Conservation (phyloP, 1,140 invertebrate species). For the Drosophila sp. region DNA sequence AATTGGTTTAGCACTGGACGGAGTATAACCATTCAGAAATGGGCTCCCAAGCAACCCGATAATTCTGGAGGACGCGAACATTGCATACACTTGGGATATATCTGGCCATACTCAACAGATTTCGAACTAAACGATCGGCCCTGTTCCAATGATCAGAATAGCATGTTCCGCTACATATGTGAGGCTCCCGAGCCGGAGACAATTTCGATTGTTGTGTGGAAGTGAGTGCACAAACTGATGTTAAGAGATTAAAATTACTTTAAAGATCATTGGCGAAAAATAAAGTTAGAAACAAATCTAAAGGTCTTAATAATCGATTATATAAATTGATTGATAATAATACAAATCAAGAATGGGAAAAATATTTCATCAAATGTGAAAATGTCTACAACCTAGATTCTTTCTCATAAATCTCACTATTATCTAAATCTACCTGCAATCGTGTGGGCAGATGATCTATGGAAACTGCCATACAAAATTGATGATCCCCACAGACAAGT, state of each 20-base stretch:
- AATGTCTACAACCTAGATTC: conserved; percentile 1
- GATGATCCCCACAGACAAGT: conserved; percentile 37
- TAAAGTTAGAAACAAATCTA: too few relatives aligned
- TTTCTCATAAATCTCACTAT: conserved; percentile 30
- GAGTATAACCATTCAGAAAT: conserved; percentile 28
- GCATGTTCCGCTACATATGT: conserved; percentile 80
- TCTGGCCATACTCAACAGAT: conserved; percentile 17
- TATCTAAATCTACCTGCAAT: conserved; percentile 7
- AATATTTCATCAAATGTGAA: neutral
- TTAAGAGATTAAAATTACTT: neutral
- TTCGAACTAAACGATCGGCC: conserved; percentile 41
- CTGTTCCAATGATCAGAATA: conserved; percentile 21
- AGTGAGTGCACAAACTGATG: conserved; percentile 5
- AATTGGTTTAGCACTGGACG: conserved; percentile 42
- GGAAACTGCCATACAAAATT: conserved; percentile 47
- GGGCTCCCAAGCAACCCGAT: conserved; percentile 44
- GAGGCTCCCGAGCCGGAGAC: conserved; percentile 85
- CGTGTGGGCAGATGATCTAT: conserved; percentile 6
- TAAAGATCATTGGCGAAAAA: too few relatives aligned
- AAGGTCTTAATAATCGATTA: too few relatives aligned
- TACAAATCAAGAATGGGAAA: too few relatives aligned
- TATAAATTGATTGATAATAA: too few relatives aligned
- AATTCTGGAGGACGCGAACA: conserved; percentile 40
- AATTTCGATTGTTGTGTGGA: conserved; percentile 82
- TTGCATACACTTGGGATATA: conserved; percentile 42